Base-by-base conservation (phyloP, 2,888 invertebrate genomes). In the Latheticus oryzae region DNA sequence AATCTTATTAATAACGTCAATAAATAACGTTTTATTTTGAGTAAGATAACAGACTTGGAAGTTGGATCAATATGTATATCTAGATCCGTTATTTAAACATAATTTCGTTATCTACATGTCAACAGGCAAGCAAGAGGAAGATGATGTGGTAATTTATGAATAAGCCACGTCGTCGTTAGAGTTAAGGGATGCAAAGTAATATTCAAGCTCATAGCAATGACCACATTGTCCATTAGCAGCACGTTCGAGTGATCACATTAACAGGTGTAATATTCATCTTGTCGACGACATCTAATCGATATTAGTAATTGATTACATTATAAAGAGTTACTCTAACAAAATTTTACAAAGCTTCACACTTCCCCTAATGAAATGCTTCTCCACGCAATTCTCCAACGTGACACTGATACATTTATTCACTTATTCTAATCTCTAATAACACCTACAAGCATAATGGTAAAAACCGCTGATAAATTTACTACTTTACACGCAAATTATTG, bases 211-310 rank as follows among this genome's bases (percentile, higher is more conserved):
- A 58, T 58, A 51, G 57, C 43, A 52, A 52, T 58, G 58, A 58
- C 58, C 58, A 47, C 53, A 53, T 58, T 58, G 58, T 58, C 53
- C 58, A 53, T 58, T 58, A 58, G 53, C 35, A 45, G 52, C 58
- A 58, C 58, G 52, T 58, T 58, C 58, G 53, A 58, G 54, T 53
- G 58, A 58, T 48, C 48, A 58, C 54, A 58, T 58, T 58, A 58
- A 58, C 58, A 58, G 58, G 58, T 58, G 53, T 58, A 58, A 54
- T 58, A 58, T 58, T 58, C 58, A 58, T 58, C 58, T 58, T 58
- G 38, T 26, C 51, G 23, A 19, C 52, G 58, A 58, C 40, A 53
- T 28, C 38, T 51, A 58, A 58, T 58, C 58, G 58, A 58, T 58
- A 53, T 30, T 26, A 32, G 40, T 54, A 54, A 58, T 54, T 58